phyloP scores from a whole-genome alignment of 2,888 invertebrate species.

The Pardosa pseudoannulata region DNA sequence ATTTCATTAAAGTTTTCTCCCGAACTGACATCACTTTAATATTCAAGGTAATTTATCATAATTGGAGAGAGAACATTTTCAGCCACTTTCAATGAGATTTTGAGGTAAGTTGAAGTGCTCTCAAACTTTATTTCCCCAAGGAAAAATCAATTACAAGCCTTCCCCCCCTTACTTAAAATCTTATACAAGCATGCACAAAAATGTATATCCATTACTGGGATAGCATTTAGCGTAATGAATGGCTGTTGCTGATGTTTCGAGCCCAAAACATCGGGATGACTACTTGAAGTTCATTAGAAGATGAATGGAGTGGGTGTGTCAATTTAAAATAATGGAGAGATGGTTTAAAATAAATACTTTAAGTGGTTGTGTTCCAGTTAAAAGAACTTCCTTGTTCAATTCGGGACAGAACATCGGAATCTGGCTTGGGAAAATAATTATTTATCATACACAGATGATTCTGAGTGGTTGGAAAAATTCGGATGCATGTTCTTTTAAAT shows the following conservation, averaged over 20 bases:
- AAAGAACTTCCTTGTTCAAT: no score
- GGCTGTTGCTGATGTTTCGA: neutral
- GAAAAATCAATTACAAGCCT: neutral
- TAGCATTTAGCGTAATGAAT: neutral
- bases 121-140: conserved; percentile 1
- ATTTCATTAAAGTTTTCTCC: neutral
- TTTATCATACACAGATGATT: no score
- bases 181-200: neutral
- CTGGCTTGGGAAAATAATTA: no score
- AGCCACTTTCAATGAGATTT: neutral
- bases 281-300: neutral
- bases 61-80: neutral
- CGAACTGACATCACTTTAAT: neutral
- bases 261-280: neutral
- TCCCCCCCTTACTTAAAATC: neutral
- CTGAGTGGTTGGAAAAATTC: no score
- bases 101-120: neutral
- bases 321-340: neutral
- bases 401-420: no score
- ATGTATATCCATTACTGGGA: neutral
- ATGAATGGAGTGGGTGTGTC: neutral
- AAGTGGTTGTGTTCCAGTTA: neutral
- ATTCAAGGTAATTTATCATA: neutral
- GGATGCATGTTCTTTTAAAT: no score
- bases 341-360: neutral